Percentiles rank a stretch among this genome's conserved stretches.
Conservation (phyloP, 1,140 invertebrate genomes). For the Pentalonia nigronervosa region DNA sequence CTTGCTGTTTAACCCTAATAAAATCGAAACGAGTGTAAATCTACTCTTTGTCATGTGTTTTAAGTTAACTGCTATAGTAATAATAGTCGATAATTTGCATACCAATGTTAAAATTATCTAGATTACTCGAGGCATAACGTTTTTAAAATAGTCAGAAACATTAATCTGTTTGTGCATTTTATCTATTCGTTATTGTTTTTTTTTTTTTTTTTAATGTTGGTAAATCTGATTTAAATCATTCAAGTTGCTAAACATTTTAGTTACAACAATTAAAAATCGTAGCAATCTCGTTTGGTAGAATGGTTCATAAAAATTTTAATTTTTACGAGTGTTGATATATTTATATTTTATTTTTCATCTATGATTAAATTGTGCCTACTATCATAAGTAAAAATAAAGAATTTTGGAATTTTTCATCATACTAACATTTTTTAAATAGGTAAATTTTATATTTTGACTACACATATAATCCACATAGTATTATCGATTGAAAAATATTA, state of each 20-base stretch:
- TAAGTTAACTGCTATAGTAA: background rate
- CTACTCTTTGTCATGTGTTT: background rate
- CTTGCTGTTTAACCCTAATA: constrained; percentile 2
- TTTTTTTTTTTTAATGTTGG: background rate
- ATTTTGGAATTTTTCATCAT: background rate
- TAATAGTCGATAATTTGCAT: constrained; percentile 27
- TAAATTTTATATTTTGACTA: background rate
- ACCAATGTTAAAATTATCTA: constrained; percentile 26
- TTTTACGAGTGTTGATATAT: background rate
- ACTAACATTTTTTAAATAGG: background rate
- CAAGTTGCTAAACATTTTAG: background rate
- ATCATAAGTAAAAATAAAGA: background rate
- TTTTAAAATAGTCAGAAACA: background rate
- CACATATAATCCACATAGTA: background rate
- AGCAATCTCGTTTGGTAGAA: background rate
- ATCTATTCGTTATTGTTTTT: background rate
- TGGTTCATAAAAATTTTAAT: background rate
- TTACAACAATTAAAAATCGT: background rate
- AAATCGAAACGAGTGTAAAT: background rate
- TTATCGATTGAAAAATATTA: constrained; percentile 8
- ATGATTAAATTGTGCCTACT: background rate
- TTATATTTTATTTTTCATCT: background rate
- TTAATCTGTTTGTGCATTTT: background rate
- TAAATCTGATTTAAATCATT: background rate
- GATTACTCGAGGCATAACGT: constrained; percentile 9